Percentiles rank a stretch among this genome's conserved stretches.
Evolutionary conservation across 2,797 vertebrate genomes (phyloP).

Genomic region (Varecia variegata): DNA sequence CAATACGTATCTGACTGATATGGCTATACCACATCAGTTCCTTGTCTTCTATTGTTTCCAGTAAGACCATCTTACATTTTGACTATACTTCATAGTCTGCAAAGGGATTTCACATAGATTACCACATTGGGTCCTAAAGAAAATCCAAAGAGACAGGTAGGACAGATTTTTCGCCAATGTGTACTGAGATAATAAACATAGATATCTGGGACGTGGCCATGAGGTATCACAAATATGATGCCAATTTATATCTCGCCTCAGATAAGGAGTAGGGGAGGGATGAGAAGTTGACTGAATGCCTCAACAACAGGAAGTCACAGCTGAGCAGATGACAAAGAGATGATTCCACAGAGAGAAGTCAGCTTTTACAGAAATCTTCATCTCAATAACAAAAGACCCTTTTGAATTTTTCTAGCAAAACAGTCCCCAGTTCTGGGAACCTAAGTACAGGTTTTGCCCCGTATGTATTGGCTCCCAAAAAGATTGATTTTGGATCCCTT

Average conservation of each 20-base stretch:
- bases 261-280: not conserved
- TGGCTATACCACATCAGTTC: not conserved
- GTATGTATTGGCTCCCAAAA: not conserved
- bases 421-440: not conserved
- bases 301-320: not conserved
- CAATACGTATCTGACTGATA: not conserved
- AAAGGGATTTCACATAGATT: not conserved
- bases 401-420: not conserved
- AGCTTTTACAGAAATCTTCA: not conserved
- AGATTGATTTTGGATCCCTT: not conserved
- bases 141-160: not conserved
- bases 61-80: not conserved
- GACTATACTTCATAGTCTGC: not conserved
- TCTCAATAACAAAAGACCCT: not conserved
- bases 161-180: not conserved
- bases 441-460: not conserved
- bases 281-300: not conserved
- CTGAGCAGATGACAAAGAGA: not conserved
- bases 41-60: not conserved
- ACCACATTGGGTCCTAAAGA: not conserved
- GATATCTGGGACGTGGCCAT: not conserved
- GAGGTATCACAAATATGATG: not conserved
- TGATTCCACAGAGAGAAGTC: not conserved
- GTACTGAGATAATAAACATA: not conserved
- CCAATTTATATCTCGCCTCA: not conserved